phyloP scores from a whole-genome alignment of 2,888 invertebrate species.

The Eretmocerus hayati region DNA sequence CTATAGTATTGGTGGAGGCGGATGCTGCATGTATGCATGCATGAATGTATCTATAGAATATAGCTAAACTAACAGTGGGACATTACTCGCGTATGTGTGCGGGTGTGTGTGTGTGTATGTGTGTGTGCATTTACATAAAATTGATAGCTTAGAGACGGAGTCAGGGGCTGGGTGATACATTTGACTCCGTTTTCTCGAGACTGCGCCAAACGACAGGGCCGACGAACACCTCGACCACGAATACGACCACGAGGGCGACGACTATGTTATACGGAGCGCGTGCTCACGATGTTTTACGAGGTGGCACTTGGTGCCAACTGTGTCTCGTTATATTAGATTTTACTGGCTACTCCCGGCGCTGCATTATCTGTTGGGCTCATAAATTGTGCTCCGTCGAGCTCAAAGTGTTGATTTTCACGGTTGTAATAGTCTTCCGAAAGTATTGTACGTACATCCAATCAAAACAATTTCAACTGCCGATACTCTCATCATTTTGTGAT shows the following conservation, averaged over 20 bases:
- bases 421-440: no score
- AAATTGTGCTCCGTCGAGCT: conserved; percentile 35
- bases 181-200: conserved; percentile 24
- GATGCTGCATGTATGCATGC: conserved; percentile 19
- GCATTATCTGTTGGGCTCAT: conserved; percentile 44
- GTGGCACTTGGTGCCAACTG: conserved; percentile 42
- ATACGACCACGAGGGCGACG: conserved; percentile 31
- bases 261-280: conserved; percentile 28
- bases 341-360: conserved; percentile 38
- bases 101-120: neutral
- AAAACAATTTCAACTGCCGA: no score
- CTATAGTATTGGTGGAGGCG: conserved; percentile 11
- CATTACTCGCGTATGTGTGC: neutral
- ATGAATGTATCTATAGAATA: no score
- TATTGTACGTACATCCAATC: no score
- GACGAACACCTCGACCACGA: conserved; percentile 22
- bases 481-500: no score
- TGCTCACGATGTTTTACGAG: conserved; percentile 39
- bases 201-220: conserved; percentile 13
- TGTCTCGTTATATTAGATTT: conserved; percentile 44
- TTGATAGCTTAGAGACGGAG: conserved; percentile 24
- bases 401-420: no score
- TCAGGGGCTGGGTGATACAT: conserved; percentile 26
- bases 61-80: neutral
- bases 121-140: conserved; percentile 28